Evolutionary conservation across 2,888 invertebrate genomes (phyloP).

Genomic region (Dinocampus coccinellae): DNA sequence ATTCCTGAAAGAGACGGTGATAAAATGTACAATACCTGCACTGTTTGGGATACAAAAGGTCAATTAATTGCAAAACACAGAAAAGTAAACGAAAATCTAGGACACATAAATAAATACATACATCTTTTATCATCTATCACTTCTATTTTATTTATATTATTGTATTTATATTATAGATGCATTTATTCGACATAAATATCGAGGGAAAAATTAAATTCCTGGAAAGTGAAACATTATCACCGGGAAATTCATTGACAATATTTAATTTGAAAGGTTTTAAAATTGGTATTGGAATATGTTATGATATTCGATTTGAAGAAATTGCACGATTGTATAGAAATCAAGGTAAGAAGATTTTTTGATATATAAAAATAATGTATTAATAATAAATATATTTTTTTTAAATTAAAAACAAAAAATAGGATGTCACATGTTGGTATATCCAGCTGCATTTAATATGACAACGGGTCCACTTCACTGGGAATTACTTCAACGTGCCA

Average conservation of each 20-base stretch:
- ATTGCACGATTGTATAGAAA: constrained; percentile 82
- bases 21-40: constrained; percentile 88
- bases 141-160: neutral
- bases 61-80: constrained; percentile 84
- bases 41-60: constrained; percentile 86
- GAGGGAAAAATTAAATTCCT: constrained; percentile 93
- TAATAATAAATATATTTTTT: neutral
- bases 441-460: constrained; percentile 97
- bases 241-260: constrained; percentile 81
- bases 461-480: constrained; percentile 96
- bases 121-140: neutral
- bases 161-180: constrained; percentile 82
- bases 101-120: constrained; percentile 8
- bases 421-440: constrained; percentile 89
- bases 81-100: constrained; percentile 74
- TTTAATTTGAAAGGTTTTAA: constrained; percentile 80
- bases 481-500: constrained; percentile 84
- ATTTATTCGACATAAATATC: constrained; percentile 96
- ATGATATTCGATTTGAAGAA: constrained; percentile 93
- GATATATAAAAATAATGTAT: constrained; percentile 4
- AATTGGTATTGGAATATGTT: constrained; percentile 94
- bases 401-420: constrained; percentile 8
- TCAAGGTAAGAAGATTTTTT: constrained; percentile 64
- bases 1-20: constrained; percentile 83
- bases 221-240: constrained; percentile 86